Conservation (phyloP, 2,797 vertebrate genomes). For the Phylloscopus collybita region DNA sequence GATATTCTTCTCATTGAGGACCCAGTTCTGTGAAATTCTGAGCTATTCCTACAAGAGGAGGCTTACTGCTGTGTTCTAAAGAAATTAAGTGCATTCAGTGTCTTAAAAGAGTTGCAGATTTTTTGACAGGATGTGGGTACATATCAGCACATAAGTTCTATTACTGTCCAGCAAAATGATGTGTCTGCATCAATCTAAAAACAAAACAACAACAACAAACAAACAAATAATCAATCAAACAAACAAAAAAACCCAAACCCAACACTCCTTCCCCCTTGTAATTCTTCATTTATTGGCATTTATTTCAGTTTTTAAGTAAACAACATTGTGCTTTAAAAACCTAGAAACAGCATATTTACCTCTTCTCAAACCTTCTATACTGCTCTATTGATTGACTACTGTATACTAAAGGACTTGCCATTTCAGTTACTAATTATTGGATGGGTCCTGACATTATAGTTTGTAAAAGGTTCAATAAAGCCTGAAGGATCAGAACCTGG, state of each 20-base stretch:
- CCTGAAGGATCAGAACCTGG: neutral
- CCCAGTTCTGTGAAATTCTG: neutral
- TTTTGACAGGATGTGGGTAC: neutral
- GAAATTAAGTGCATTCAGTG: neutral
- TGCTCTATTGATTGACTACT: neutral
- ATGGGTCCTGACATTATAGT: neutral
- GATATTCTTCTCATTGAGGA: neutral
- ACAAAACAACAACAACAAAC: neutral
- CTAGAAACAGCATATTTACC: neutral
- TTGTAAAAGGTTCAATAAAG: neutral
- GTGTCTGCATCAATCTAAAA: neutral
- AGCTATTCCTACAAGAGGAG: neutral
- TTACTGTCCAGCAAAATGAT: neutral
- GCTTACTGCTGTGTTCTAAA: neutral
- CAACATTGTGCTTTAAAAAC: neutral
- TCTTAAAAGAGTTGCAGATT: neutral
- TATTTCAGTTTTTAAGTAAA: constrained; percentile 2
- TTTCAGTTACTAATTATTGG: neutral
- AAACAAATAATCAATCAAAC: too few relatives aligned
- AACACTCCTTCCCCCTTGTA: neutral
- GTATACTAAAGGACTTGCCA: neutral
- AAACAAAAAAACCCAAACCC: neutral
- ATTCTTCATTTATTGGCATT: neutral
- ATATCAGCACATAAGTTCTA: neutral
- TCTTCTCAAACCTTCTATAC: neutral